Conservation (phyloP, 1,140 invertebrate genomes). For the Macrocentrus cingulum region DNA sequence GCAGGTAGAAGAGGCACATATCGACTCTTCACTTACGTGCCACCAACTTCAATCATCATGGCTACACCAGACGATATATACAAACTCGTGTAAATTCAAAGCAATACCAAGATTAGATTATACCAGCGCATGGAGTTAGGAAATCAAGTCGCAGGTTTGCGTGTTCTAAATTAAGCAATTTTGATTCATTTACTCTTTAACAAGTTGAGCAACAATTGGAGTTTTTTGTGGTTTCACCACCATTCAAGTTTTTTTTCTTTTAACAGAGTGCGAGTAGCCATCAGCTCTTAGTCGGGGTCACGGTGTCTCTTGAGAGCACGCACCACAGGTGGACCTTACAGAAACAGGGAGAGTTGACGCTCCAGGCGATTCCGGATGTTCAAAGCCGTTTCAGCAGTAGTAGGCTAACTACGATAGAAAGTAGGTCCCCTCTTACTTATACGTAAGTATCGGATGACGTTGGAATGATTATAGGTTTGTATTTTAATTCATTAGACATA, state of each 20-base stretch:
- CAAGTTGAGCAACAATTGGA: constrained; percentile 2
- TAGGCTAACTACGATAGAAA: constrained; percentile 50
- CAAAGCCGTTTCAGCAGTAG: constrained; percentile 34
- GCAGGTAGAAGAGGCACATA: not conserved
- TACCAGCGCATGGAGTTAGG: no score
- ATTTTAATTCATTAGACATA: no score
- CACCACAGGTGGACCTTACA: constrained; percentile 18
- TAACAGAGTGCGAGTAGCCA: constrained; percentile 1
- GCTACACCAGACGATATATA: no score
- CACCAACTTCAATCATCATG: no score
- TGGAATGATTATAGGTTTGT: no score
- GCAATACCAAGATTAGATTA: no score
- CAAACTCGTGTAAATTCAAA: no score
- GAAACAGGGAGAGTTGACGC: constrained; percentile 46
- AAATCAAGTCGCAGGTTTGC: no score
- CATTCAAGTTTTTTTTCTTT: no score
- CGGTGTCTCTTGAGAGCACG: constrained; percentile 17
- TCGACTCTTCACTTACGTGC: not conserved
- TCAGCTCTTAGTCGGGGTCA: not conserved
- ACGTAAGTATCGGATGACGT: not conserved
- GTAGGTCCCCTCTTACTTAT: constrained; percentile 45
- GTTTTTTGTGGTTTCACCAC: not conserved
- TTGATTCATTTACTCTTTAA: no score
- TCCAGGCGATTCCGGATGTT: constrained; percentile 48
- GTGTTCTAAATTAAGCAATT: no score